Evolutionary conservation across 2,888 invertebrate genomes (phyloP).

Genomic region (Platycheirus albimanus): DNA sequence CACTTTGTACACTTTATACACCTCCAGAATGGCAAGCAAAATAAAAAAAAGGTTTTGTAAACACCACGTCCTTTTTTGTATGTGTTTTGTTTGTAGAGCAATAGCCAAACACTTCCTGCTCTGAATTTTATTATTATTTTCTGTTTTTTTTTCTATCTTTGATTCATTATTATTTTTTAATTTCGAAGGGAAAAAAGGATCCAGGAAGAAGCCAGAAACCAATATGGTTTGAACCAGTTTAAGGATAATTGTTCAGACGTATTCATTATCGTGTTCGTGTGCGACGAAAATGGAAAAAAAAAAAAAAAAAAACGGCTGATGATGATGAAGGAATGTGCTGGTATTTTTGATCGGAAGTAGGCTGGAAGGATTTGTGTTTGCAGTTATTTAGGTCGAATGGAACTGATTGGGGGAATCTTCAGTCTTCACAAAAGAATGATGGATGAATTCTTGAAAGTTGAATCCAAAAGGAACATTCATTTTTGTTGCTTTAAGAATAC

Average conservation of each 20-base stretch:
- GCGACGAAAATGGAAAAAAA: background rate
- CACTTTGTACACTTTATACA: constrained; percentile 51
- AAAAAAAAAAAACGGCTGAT: constrained; percentile 2
- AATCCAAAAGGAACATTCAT: no score
- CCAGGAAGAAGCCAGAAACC: constrained; percentile 53
- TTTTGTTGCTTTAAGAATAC: no score
- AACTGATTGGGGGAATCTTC: constrained; percentile 17
- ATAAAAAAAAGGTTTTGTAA: constrained; percentile 48
- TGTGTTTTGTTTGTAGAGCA: constrained; percentile 30
- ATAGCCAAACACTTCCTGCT: constrained; percentile 45
- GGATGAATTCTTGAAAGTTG: no score
- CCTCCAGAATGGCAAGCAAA: constrained; percentile 19
- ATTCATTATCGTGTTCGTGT: constrained; percentile 52
- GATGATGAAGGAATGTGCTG: constrained; percentile 11
- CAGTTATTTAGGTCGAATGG: constrained; percentile 11
- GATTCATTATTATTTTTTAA: constrained; percentile 56
- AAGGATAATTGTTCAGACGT: constrained; percentile 60
- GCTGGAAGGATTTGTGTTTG: background rate
- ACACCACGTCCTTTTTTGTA: constrained; percentile 15
- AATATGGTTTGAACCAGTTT: constrained; percentile 66
- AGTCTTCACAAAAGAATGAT: background rate
- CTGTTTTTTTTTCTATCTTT: constrained; percentile 35
- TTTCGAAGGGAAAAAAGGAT: constrained; percentile 43
- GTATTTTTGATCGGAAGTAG: constrained; percentile 6
- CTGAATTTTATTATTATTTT: constrained; percentile 13